Evolutionary conservation across 2,888 invertebrate genomes (phyloP).

Genomic region (Auanema freiburgensis): DNA sequence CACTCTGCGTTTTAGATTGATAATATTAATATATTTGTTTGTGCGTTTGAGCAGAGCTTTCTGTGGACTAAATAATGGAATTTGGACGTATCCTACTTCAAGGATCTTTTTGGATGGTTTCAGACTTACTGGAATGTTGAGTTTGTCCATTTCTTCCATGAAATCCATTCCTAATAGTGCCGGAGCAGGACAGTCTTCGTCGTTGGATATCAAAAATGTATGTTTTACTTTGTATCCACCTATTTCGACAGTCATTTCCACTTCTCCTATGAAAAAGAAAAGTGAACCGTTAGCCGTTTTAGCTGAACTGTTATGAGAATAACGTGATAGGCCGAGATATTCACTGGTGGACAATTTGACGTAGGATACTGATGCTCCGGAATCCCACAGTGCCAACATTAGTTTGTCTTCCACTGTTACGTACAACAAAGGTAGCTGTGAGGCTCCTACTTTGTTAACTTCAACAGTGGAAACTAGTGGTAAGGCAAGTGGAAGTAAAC

Average conservation of each 20-base stretch:
- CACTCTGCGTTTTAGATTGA: too few species aligned
- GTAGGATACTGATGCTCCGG: conserved; percentile 14
- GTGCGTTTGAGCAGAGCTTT: background rate
- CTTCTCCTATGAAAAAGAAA: conserved; percentile 2
- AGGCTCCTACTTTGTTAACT: too few species aligned
- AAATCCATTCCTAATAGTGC: conserved; percentile 12
- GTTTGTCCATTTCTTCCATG: background rate
- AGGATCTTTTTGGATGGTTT: background rate
- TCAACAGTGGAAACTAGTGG: too few species aligned
- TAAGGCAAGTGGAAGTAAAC: too few species aligned
- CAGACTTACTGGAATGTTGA: background rate
- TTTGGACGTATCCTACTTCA: conserved; percentile 5
- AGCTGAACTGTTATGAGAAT: too few species aligned
- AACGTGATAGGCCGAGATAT: background rate
- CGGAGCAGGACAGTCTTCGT: conserved; percentile 6
- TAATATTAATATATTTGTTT: background rate
- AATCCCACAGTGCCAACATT: conserved; percentile 11
- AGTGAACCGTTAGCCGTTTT: conserved; percentile 6
- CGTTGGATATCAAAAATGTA: conserved; percentile 8
- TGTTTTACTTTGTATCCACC: background rate
- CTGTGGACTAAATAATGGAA: conserved; percentile 10
- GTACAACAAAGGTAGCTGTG: too few species aligned
- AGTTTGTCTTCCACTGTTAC: too few species aligned
- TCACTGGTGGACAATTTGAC: background rate
- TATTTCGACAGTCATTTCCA: background rate